phyloP scores from a whole-genome alignment of 37 sponge, comb jelly and placozoan species.

The Eunapius fragilis region DNA sequence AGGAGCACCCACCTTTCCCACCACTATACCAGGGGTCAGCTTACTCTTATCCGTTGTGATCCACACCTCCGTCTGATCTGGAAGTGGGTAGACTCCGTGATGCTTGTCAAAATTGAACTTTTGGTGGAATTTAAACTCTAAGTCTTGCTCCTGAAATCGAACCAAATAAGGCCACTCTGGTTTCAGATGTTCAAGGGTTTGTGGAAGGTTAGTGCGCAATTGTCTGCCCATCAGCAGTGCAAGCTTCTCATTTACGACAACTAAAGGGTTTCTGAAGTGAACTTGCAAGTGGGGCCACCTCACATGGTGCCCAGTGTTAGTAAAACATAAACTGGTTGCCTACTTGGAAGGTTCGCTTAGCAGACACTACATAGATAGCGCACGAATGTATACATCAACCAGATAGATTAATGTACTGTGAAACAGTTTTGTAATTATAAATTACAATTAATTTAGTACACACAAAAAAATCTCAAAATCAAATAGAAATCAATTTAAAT shows the following conservation, averaged over 20 bases:
- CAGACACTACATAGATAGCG: not conserved
- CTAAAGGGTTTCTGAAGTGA: not conserved
- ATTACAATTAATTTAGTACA: not conserved
- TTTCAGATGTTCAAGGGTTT: too few relatives aligned
- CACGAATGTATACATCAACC: not conserved
- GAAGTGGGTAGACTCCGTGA: too few relatives aligned
- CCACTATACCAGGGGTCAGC: too few relatives aligned
- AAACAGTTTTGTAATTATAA: not conserved
- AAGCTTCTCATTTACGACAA: not conserved
- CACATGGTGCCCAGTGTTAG: not conserved
- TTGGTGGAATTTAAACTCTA: too few relatives aligned
- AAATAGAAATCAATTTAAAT: not conserved
- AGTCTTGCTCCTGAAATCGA: too few relatives aligned
- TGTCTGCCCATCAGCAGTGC: too few relatives aligned
- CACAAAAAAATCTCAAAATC: not conserved
- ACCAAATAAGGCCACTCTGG: too few relatives aligned
- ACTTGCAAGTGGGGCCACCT: not conserved
- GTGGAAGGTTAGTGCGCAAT: too few relatives aligned
- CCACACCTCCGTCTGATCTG: too few relatives aligned
- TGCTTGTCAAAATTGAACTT: too few relatives aligned
- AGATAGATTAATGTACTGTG: not conserved
- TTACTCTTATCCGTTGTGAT: too few relatives aligned
- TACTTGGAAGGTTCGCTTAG: not conserved
- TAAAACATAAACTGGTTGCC: not conserved
- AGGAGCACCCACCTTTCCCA: too few relatives aligned